Conservation (phyloP, 2,888 invertebrate genomes). For the Rhagium mordax region DNA sequence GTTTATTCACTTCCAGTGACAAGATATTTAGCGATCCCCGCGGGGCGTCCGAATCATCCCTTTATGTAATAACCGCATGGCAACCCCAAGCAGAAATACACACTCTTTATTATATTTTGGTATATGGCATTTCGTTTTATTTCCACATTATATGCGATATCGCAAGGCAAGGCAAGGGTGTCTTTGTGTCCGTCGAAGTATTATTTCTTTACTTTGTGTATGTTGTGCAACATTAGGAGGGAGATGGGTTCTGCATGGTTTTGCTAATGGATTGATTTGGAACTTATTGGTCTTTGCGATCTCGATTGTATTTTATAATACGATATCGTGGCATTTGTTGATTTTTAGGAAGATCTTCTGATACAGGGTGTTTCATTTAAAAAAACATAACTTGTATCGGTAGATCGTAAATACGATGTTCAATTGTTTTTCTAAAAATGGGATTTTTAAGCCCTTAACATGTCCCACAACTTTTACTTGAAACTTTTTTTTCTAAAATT, state of each 20-base stretch:
- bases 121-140: slow-evolving; percentile 30
- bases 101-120: slow-evolving; percentile 31
- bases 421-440: too few species aligned
- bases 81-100: slow-evolving; percentile 47
- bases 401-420: too few species aligned
- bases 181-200: neutral
- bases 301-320: neutral
- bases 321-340: too few species aligned
- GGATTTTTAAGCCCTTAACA: too few species aligned
- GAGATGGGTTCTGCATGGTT: slow-evolving; percentile 1
- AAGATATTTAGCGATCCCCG: slow-evolving; percentile 60
- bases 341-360: too few species aligned
- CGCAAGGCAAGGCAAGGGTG: slow-evolving; percentile 8
- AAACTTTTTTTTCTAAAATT: too few species aligned
- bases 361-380: too few species aligned
- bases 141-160: slow-evolving; percentile 26
- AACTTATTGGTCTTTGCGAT: neutral
- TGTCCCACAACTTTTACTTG: too few species aligned
- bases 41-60: slow-evolving; percentile 56
- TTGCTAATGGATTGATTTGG: neutral
- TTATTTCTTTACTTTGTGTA: slow-evolving; percentile 1
- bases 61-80: slow-evolving; percentile 54
- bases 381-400: too few species aligned
- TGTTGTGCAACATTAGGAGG: slow-evolving; percentile 18
- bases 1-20: slow-evolving; percentile 48